A percentile compares a stretch with the other conserved stretches of the same genome.
Conservation (phyloP, 2,888 invertebrate species). For the Pyralis farinalis region DNA sequence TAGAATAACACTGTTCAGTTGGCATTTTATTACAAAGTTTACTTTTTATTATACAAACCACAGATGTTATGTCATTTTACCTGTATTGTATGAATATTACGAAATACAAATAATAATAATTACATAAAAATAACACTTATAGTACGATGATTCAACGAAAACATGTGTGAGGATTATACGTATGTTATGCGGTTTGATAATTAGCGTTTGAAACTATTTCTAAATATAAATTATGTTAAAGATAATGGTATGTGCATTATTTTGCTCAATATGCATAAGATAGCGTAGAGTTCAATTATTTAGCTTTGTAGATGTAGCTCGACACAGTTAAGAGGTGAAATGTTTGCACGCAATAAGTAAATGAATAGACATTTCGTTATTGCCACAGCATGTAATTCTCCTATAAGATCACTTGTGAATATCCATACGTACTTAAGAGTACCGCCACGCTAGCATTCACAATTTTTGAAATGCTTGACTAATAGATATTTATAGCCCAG, state of each 20-base stretch:
- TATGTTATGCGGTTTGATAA: constrained; percentile 17
- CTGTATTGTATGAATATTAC: too few species aligned
- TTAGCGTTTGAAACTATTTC: constrained; percentile 2
- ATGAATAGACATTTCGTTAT: not conserved
- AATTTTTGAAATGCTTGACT: too few species aligned
- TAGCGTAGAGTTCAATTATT: constrained; percentile 10
- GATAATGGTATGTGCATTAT: constrained; percentile 18
- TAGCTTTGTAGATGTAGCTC: constrained; percentile 5
- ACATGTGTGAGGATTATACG: too few species aligned
- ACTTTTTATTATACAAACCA: too few species aligned
- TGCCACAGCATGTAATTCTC: not conserved
- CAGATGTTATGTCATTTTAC: too few species aligned
- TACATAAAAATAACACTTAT: too few species aligned
- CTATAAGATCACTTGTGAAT: not conserved
- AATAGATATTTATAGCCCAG: too few species aligned
- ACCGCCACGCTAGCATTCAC: too few species aligned
- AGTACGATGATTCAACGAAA: too few species aligned
- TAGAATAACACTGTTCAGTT: too few species aligned
- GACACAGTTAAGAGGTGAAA: constrained; percentile 5
- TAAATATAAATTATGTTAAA: constrained; percentile 12
- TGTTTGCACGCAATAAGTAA: not conserved
- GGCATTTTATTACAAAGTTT: too few species aligned
- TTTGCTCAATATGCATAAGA: constrained; percentile 29
- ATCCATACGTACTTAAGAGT: not conserved
- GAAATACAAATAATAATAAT: too few species aligned